Conservation (phyloP, 2,888 invertebrate genomes). For the Drosophila picticornis region DNA sequence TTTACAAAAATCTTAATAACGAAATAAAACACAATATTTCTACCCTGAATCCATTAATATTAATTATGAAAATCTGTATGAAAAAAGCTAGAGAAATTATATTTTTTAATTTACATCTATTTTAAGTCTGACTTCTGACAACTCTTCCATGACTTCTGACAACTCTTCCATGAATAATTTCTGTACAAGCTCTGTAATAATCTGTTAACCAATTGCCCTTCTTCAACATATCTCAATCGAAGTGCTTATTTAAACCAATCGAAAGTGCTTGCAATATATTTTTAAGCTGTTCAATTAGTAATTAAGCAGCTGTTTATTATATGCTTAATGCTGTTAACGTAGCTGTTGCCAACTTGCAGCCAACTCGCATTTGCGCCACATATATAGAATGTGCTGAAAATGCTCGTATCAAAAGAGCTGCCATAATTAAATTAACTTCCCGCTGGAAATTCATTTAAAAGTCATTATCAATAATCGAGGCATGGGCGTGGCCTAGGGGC, state of each 20-base stretch:
- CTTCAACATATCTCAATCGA: neutral
- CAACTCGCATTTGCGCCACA: conserved; percentile 28
- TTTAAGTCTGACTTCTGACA: neutral
- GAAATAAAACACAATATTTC: neutral
- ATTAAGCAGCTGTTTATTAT: conserved; percentile 28
- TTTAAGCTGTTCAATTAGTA: conserved; percentile 1
- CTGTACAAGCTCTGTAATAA: neutral
- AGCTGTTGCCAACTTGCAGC: conserved; percentile 3
- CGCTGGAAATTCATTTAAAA: conserved; percentile 74
- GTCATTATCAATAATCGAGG: conserved; percentile 76
- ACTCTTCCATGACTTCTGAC: neutral
- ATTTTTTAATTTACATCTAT: neutral
- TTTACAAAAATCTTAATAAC: neutral
- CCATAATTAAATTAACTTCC: conserved; percentile 74
- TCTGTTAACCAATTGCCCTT: neutral
- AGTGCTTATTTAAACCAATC: neutral
- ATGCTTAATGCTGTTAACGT: conserved; percentile 18
- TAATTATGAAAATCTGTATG: neutral
- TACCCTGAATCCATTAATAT: neutral
- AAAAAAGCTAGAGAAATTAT: too few relatives aligned
- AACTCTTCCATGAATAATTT: neutral
- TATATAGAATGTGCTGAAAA: conserved; percentile 21
- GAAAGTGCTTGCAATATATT: neutral
- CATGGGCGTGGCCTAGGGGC: neutral
- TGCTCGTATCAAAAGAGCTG: conserved; percentile 59